Evolutionary conservation across 2,113 vertebrate genomes (phyloP).

Genomic region (Notechis scutatus): DNA sequence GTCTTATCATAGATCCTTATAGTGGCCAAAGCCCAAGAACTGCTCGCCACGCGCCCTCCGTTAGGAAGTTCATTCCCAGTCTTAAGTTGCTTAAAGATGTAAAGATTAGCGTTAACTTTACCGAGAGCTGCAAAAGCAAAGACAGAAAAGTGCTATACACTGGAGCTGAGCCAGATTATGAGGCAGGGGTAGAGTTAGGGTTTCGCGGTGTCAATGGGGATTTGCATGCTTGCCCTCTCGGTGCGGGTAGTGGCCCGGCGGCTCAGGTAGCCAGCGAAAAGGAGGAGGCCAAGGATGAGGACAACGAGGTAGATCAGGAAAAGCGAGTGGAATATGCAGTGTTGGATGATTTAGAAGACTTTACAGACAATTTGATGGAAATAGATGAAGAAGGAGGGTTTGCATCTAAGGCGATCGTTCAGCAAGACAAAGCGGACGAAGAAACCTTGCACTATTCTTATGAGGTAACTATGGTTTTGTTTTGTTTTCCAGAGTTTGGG

Average conservation of each 20-base stretch:
- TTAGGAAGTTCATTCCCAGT: conserved; percentile 91
- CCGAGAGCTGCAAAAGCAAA: conserved; percentile 91
- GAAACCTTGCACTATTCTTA: conserved; percentile 86
- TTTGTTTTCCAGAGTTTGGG: not conserved
- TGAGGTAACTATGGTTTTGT: conserved; percentile 79
- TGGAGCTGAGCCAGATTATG: conserved; percentile 79
- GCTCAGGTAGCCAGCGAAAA: conserved; percentile 65
- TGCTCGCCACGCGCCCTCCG: conserved; percentile 89
- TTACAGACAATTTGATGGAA: conserved; percentile 95
- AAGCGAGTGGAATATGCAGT: conserved; percentile 98
- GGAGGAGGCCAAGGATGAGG: conserved; percentile 77
- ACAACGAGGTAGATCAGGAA: conserved; percentile 85
- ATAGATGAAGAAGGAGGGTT: conserved; percentile 88
- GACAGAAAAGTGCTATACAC: conserved; percentile 96
- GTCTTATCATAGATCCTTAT: conserved; percentile 76
- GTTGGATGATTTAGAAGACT: conserved; percentile 95
- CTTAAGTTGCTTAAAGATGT: conserved; percentile 96
- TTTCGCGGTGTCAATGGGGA: conserved; percentile 83
- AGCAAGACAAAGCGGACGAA: conserved; percentile 89
- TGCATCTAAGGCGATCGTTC: conserved; percentile 88
- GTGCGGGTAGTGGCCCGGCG: conserved; percentile 72
- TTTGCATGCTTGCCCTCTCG: conserved; percentile 82
- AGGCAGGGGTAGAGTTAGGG: conserved; percentile 67
- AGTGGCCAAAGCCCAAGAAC: conserved; percentile 87
- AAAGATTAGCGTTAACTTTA: conserved; percentile 95